Base-by-base conservation (phyloP, 2,888 invertebrate species). In the Drosophila fungiperda region DNA sequence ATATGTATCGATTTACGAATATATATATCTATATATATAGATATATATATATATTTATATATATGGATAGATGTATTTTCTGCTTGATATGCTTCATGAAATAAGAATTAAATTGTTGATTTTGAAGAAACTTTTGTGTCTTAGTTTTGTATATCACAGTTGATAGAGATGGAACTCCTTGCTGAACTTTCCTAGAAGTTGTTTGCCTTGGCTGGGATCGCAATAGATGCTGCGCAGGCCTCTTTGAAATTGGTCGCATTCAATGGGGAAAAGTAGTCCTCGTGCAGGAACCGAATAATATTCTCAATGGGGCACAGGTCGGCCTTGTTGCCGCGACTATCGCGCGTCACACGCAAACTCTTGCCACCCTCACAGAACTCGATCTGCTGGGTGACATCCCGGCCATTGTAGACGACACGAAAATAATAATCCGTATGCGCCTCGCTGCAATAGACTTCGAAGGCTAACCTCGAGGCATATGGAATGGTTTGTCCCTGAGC, bases 191-290 rank as follows among this genome's bases (percentile, higher is more conserved):
- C 15, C 4, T 90, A 93, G 82, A 92, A 92, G 70, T 93, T 93
- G 65, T 91, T 92, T 12, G 90, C 73, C 55, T 85, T 90, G 45
- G 94, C 94, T 52, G 82, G 57, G 20, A 66, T 72, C 32, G 52
- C 68, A 1, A 93, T 92, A 0, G 94, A 45, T 6, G 93, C 92
- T 1, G 94, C 93, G 76, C 97, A 97, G 0, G 97, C 97, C 89
- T 97, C 97, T 92, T 97, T 97, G 91, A 96, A 97, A 93, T 98
- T 98, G 17, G 96, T 97, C n/a, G 96, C 96, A 92, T 98, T 98
- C 84, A 98, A 95, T 61, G 95, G 94, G 17, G 95, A 94, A 90
- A 98, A 97, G 92, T 97, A 98, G 93, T 97, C 97, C 82, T 97
- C 97, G 83, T 97, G 97, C 74, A 98, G 95, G 92, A 97, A 98